phyloP scores from a whole-genome alignment of 30 jellyfish, hydroid and myxozoan species.

The Aurelia sp. region DNA sequence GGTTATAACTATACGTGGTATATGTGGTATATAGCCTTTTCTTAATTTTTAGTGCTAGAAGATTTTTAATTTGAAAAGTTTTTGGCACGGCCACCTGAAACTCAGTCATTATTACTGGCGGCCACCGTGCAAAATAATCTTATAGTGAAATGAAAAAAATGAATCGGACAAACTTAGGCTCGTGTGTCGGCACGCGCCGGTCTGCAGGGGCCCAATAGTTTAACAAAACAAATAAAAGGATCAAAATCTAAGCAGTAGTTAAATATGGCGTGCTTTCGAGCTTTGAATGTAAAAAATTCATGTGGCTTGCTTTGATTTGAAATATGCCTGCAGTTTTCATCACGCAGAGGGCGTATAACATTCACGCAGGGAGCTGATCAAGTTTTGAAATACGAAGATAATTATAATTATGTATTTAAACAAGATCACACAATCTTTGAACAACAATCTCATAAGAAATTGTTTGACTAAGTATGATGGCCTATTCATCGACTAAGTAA shows the following conservation, averaged over 20 bases:
- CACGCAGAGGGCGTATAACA: slow-evolving; percentile 1
- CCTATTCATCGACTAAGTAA: neutral
- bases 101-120: too few species aligned
- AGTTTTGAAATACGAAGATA: too few species aligned
- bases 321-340: slow-evolving; percentile 6
- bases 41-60: too few species aligned
- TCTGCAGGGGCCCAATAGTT: slow-evolving; percentile 9
- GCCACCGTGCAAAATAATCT: too few species aligned
- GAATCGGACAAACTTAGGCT: neutral
- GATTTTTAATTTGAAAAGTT: too few species aligned
- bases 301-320: slow-evolving; percentile 7
- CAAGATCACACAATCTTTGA: neutral
- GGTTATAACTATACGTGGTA: too few species aligned
- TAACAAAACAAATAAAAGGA: neutral
- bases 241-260: neutral
- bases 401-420: neutral
- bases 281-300: neutral
- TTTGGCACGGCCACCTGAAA: too few species aligned
- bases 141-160: too few species aligned
- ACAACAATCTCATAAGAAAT: too few species aligned
- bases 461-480: too few species aligned
- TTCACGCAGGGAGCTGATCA: neutral
- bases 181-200: slow-evolving; percentile 16
- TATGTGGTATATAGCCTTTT: too few species aligned
- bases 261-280: slow-evolving; percentile 1